Percentiles rank a stretch among this genome's conserved stretches.
phyloP scores from a whole-genome alignment of 1,140 invertebrate genomes.

The Hypothenemus hampei region DNA sequence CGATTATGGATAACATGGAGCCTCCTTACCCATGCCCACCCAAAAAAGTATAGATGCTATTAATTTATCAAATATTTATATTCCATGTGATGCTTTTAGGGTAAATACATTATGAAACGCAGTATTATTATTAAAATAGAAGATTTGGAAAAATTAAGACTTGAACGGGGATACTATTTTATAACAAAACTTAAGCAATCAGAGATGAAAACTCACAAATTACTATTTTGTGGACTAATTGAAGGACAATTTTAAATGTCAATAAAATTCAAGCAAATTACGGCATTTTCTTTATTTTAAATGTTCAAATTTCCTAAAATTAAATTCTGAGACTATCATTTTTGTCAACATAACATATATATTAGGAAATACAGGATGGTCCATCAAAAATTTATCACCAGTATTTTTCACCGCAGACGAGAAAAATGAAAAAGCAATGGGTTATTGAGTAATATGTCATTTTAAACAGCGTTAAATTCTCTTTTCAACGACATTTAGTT shows the following conservation, averaged over 20 bases:
- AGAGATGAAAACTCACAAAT: neutral
- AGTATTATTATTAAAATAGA: neutral
- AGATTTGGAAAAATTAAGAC: neutral
- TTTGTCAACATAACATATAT: no score
- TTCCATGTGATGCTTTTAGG: neutral
- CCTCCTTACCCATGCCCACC: neutral
- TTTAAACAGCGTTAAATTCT: no score
- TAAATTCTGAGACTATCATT: no score
- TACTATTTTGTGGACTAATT: neutral
- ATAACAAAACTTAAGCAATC: neutral
- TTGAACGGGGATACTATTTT: conserved; percentile 1
- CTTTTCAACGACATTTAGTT: no score
- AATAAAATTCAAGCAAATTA: neutral
- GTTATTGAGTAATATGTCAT: no score
- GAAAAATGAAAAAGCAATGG: no score
- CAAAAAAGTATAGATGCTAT: neutral
- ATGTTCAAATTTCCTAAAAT: neutral
- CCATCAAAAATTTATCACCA: no score
- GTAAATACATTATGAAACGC: neutral
- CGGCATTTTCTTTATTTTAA: neutral
- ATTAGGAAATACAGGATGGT: no score
- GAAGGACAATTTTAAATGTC: neutral
- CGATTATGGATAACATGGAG: neutral
- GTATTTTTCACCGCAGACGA: no score
- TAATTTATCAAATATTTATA: neutral